Evolutionary conservation across 2,888 invertebrate genomes (phyloP).

Genomic region (Copidosoma aretas): DNA sequence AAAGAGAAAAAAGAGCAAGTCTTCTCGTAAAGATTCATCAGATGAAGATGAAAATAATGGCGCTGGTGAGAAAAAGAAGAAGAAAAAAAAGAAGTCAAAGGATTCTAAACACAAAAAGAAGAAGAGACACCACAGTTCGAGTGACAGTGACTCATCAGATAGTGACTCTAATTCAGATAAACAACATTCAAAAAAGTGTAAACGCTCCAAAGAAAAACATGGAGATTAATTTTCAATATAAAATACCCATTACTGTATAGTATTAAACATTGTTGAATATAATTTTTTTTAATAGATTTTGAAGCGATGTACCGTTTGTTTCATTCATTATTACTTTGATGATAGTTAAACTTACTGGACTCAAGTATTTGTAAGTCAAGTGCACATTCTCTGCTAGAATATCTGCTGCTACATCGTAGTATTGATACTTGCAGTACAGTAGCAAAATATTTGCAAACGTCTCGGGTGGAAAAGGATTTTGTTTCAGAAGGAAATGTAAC

Average conservation of each 20-base stretch:
- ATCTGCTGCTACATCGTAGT: slow-evolving; percentile 97
- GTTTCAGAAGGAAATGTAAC: slow-evolving; percentile 90
- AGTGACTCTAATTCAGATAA: slow-evolving; percentile 44
- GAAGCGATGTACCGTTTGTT: neutral
- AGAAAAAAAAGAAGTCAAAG: slow-evolving; percentile 50
- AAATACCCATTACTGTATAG: slow-evolving; percentile 2
- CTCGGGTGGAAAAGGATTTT: slow-evolving; percentile 96
- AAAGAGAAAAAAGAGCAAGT: slow-evolving; percentile 55
- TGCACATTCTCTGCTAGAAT: slow-evolving; percentile 97
- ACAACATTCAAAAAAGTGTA: slow-evolving; percentile 54
- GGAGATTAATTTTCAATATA: slow-evolving; percentile 37
- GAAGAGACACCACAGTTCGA: slow-evolving; percentile 45
- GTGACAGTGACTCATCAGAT: slow-evolving; percentile 45
- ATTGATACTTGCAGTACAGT: slow-evolving; percentile 95
- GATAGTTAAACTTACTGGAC: slow-evolving; percentile 70
- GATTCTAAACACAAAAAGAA: slow-evolving; percentile 49
- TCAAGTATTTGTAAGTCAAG: slow-evolving; percentile 92
- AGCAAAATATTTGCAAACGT: slow-evolving; percentile 95
- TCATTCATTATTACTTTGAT: neutral
- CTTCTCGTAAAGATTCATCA: slow-evolving; percentile 44
- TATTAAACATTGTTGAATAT: neutral
- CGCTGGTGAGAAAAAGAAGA: slow-evolving; percentile 46
- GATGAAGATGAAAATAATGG: slow-evolving; percentile 42
- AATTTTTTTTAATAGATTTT: no score
- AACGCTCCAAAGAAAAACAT: slow-evolving; percentile 53